Conservation (phyloP, 2,113 vertebrate species). For the Oreocharis arfaki region DNA sequence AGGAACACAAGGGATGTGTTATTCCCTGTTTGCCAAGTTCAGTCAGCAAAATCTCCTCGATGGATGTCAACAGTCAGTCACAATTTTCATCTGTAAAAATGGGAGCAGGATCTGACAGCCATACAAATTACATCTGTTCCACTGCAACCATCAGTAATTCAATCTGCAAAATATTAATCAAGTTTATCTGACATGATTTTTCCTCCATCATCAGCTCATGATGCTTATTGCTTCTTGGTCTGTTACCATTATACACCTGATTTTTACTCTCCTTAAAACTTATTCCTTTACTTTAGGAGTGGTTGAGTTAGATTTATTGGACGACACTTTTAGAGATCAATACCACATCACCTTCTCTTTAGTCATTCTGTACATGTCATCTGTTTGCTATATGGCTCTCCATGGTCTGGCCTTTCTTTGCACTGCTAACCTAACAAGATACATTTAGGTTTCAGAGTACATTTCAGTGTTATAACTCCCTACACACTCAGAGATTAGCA, state of each 20-base stretch:
- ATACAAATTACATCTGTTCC: constrained; percentile 40
- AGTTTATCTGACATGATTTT: constrained; percentile 22
- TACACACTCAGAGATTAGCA: background rate
- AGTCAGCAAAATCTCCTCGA: background rate
- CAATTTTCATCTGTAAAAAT: constrained; percentile 22
- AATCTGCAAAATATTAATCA: constrained; percentile 42
- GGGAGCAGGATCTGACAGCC: constrained; percentile 32
- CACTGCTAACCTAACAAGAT: background rate
- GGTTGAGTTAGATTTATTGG: background rate
- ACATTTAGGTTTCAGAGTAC: background rate
- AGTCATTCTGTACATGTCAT: background rate
- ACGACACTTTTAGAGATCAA: background rate
- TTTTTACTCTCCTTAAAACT: background rate
- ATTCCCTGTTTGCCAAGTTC: background rate
- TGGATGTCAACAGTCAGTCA: background rate
- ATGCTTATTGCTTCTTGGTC: background rate
- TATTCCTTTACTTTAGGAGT: background rate
- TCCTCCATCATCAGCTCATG: background rate
- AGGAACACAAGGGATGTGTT: background rate
- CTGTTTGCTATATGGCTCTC: background rate
- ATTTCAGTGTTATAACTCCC: background rate
- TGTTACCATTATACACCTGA: background rate
- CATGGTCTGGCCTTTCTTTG: background rate
- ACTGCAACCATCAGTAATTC: constrained; percentile 33
- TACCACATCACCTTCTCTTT: background rate